Percentiles rank a stretch among this genome's conserved stretches.
These are phyloP conservation scores for Silurus lanzhouensis DNA, from an alignment of 2,797 vertebrate genomes.

Conservation along the genomic window DNA sequence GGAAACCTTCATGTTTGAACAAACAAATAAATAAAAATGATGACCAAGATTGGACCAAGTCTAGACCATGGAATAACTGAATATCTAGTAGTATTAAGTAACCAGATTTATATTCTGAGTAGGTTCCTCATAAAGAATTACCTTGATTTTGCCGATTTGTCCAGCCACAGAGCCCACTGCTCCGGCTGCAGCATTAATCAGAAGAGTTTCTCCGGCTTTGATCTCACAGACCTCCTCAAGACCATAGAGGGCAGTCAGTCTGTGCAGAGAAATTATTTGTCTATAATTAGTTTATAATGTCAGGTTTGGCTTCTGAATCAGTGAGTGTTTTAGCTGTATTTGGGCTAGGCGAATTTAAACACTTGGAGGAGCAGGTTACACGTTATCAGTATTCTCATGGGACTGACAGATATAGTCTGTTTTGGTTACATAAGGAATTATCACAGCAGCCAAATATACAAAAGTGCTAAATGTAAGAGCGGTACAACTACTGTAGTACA, in stretches of 20 bases:
- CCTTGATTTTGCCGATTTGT: conserved; percentile 85
- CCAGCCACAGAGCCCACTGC: conserved; percentile 88
- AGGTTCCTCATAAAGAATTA: not conserved
- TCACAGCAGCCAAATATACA: not conserved
- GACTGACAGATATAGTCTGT: not conserved
- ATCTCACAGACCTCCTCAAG: conserved; percentile 80
- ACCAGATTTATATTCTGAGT: not conserved
- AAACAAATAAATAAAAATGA: not conserved
- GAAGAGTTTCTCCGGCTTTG: conserved; percentile 81
- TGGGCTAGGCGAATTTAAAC: not conserved
- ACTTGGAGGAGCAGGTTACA: not conserved
- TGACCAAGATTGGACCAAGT: not conserved
- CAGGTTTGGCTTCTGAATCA: not conserved
- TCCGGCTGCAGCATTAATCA: conserved; percentile 88
- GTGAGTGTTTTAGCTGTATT: not conserved
- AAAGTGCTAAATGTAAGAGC: not conserved
- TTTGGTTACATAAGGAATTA: not conserved
- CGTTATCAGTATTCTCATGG: not conserved
- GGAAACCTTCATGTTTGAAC: not conserved
- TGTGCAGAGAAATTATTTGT: conserved; percentile 61
- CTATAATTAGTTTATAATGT: no score
- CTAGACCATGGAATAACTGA: not conserved
- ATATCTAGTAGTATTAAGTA: not conserved
- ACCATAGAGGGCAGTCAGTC: conserved; percentile 85
- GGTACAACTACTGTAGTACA: not conserved